Base-by-base conservation (phyloP, 2,113 vertebrate genomes). In the Gasterosteus aculeatus region DNA sequence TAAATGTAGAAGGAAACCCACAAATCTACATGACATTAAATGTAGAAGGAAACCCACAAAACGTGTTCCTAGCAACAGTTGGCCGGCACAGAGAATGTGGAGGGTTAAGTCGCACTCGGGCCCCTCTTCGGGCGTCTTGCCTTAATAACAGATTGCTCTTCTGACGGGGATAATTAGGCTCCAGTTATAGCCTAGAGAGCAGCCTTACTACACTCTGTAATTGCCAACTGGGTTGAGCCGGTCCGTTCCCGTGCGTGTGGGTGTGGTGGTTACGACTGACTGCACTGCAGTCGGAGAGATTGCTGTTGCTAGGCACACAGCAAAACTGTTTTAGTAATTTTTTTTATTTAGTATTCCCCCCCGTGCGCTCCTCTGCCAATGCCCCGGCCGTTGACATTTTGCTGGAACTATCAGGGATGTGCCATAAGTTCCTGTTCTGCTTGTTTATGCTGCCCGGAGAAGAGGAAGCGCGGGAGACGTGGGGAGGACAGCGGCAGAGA, bases 71-170 rank as follows among this genome's bases (percentile, higher is more conserved):
- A 10, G 47, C 71, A 66, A 38, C 54, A 35, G 38, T 60, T 26
- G 44, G 26, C 60, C 38, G 46, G n/a, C 63, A 1, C 46, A 54
- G 65, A 56, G 72, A 26, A 59, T n/a, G 19, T 39, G 33, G 26
- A 77, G 88, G 85, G 87, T 93, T 92, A 86, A 92, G 63, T 39
- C 44, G 66, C 49, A 57, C 19, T 65, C 51, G 51, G 51, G 5
- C 78, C 84, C 33, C 53, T 77, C 75, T 86, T 56, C 75, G 16
- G 61, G 77, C 78, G 58, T 83, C 70, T 67, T 81, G 76, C 91
- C 85, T 88, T 93, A 94, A 94, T 94, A 92, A 94, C 93, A 93
- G 93, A 92, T 92, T 92, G 87, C 90, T 91, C 84, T 88, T 90
- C 87, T 92, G 78, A 88, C 90, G 57, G 92, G 91, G 90, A 90